Percentiles rank a stretch among this genome's conserved stretches.
Evolutionary conservation across 2,113 vertebrate genomes (phyloP).

Genomic region (Xenopus laevis): DNA sequence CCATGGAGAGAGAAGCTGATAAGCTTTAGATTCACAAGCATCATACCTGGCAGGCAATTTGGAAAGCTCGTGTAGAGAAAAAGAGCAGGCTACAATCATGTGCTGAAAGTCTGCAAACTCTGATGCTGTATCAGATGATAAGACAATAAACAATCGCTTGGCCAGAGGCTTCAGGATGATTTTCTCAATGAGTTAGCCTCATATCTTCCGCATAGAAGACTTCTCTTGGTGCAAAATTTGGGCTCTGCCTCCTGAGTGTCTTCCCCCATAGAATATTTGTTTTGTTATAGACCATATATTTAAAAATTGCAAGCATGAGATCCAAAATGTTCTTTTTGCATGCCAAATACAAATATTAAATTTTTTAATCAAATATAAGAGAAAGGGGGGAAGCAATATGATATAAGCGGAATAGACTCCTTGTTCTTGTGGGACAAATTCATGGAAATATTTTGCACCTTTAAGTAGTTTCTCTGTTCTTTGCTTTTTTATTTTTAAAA

Average conservation of each 20-base stretch:
- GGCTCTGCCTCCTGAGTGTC: neutral
- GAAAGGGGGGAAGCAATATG: too few species aligned
- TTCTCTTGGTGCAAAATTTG: neutral
- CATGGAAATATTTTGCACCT: too few species aligned
- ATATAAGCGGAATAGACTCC: too few species aligned
- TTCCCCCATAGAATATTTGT: too few species aligned
- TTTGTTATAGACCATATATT: too few species aligned
- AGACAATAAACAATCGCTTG: conserved; percentile 35
- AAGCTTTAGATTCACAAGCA: conserved; percentile 34
- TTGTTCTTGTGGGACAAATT: too few species aligned
- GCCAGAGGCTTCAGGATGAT: conserved; percentile 16
- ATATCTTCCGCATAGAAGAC: neutral
- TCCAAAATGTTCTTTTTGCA: too few species aligned
- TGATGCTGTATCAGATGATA: conserved; percentile 35
- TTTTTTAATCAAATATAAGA: too few species aligned
- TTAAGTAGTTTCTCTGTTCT: too few species aligned
- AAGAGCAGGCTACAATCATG: conserved; percentile 39
- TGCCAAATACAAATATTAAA: too few species aligned
- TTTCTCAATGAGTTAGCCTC: neutral
- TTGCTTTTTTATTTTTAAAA: too few species aligned
- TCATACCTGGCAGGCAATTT: conserved; percentile 46
- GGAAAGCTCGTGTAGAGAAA: conserved; percentile 33
- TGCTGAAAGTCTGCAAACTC: conserved; percentile 31
- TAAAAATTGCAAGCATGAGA: too few species aligned
- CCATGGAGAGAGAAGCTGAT: conserved; percentile 27